Conservation (phyloP, 2,888 invertebrate genomes). For the Drosophila diplacantha region DNA sequence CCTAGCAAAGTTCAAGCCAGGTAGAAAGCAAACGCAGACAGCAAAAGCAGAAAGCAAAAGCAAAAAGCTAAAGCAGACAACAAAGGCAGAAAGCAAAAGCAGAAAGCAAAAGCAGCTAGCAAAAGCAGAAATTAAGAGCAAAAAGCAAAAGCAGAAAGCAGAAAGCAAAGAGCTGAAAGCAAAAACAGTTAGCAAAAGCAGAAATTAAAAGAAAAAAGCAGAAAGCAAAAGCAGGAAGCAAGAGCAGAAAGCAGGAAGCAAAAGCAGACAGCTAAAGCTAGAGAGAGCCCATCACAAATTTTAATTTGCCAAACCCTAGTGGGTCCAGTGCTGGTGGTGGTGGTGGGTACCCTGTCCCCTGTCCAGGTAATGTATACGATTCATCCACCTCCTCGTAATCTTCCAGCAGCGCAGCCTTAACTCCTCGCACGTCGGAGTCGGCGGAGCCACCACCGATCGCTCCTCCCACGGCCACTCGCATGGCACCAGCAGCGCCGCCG, state of each 20-base stretch:
- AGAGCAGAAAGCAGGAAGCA: conserved; percentile 1
- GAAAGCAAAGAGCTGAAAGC: no score
- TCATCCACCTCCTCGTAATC: not conserved
- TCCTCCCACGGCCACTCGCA: conserved; percentile 11
- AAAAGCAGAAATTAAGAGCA: no score
- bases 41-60: conserved; percentile 12
- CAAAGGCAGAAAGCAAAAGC: conserved; percentile 8
- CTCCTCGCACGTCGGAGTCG: conserved; percentile 12
- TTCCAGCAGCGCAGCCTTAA: conserved; percentile 53
- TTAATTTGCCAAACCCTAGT: conserved; percentile 57
- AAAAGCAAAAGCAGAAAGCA: no score
- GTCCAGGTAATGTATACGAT: conserved; percentile 22
- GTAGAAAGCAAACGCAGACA: conserved; percentile 16
- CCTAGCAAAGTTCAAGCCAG: conserved; percentile 31
- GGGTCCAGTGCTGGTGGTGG: conserved; percentile 21
- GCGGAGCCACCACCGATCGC: conserved; percentile 8
- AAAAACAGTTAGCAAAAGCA: no score
- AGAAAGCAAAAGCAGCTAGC: conserved; percentile 20
- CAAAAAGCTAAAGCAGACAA: conserved; percentile 16
- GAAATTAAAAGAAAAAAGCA: no score
- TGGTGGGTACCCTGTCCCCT: not conserved
- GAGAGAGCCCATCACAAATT: conserved; percentile 77
- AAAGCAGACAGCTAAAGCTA: conserved; percentile 30
- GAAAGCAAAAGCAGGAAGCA: no score
- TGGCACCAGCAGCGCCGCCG: not conserved